A percentile compares a stretch with the other conserved stretches of the same genome.
These are phyloP conservation scores for Eueides isabella DNA, from an alignment of 1,140 invertebrate species.

Conservation along the genomic window DNA sequence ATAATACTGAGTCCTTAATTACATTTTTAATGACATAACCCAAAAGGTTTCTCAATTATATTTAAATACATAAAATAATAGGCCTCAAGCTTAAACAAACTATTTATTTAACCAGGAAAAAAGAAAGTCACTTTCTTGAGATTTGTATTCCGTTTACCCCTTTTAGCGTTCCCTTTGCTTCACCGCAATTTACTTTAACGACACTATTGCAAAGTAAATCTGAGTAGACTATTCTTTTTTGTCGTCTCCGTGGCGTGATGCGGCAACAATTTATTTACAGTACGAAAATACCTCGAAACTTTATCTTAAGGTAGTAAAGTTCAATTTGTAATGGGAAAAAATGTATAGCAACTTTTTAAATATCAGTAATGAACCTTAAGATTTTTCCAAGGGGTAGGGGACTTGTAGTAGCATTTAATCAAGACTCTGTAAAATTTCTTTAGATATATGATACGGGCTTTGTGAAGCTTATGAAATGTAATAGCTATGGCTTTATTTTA, in stretches of 20 bases:
- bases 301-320: constrained; percentile 5
- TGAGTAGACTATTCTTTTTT: constrained; percentile 40
- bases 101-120: constrained; percentile 24
- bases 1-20: background rate
- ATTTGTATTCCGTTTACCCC: constrained; percentile 41
- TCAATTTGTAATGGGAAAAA: constrained; percentile 17
- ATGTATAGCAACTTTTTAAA: constrained; percentile 27
- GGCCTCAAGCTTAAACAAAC: constrained; percentile 16
- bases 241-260: constrained; percentile 36
- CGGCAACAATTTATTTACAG: constrained; percentile 30
- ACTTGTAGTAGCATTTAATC: constrained; percentile 33
- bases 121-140: constrained; percentile 39
- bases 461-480: constrained; percentile 16
- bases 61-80: constrained; percentile 17
- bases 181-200: constrained; percentile 48
- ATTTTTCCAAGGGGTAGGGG: constrained; percentile 32
- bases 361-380: constrained; percentile 37
- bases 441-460: constrained; percentile 21
- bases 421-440: constrained; percentile 22
- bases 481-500: background rate
- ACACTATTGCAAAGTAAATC: constrained; percentile 46
- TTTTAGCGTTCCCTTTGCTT: constrained; percentile 39
- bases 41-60: background rate
- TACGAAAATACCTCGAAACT: constrained; percentile 13
- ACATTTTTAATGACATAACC: constrained; percentile 3